Percentiles rank a stretch among this genome's conserved stretches.
Conservation (phyloP, 2,113 vertebrate species). For the Pluvianellus socialis region DNA sequence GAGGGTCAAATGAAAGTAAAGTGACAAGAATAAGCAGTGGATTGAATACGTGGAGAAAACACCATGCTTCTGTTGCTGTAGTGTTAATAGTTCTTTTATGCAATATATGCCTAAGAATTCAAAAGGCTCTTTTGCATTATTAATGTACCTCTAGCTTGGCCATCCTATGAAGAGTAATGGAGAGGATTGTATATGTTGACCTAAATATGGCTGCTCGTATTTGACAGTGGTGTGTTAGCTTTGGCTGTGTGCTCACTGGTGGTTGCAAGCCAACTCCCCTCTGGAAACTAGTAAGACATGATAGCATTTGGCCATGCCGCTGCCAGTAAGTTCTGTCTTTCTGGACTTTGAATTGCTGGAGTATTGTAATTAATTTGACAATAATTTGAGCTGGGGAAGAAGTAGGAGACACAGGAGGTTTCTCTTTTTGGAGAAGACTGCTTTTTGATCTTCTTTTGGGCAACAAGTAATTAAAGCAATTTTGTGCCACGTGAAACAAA, state of each 20-base stretch:
- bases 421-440: not conserved
- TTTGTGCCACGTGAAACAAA: not conserved
- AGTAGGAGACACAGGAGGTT: not conserved
- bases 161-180: not conserved
- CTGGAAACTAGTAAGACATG: not conserved
- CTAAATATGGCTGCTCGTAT: not conserved
- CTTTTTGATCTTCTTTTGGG: not conserved
- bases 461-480: not conserved
- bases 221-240: not conserved
- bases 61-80: fast-evolving
- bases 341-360: not conserved
- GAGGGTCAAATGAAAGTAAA: not conserved
- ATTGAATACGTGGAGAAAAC: not conserved
- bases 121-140: not conserved
- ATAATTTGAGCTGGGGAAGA: not conserved
- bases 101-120: not conserved
- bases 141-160: not conserved
- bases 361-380: not conserved
- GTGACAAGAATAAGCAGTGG: not conserved
- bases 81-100: not conserved
- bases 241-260: not conserved
- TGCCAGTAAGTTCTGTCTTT: not conserved
- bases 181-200: not conserved
- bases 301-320: not conserved
- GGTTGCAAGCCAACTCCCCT: not conserved